These are phyloP conservation scores for Triplophysa rosa DNA, from an alignment of 2,113 vertebrate genomes.

Conservation along the genomic window DNA sequence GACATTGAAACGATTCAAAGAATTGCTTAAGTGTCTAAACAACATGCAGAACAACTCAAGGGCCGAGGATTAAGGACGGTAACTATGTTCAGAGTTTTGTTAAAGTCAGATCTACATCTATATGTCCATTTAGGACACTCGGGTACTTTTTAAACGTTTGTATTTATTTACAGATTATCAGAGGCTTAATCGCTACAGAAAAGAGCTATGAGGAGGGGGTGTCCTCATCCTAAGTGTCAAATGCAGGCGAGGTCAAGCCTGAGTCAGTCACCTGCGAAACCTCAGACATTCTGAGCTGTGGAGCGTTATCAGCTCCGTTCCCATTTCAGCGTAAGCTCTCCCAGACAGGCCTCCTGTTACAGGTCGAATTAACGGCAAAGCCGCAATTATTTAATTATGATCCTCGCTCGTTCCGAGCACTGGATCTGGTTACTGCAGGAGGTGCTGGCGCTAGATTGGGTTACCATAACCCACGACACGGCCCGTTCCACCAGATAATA, in stretches of 20 bases:
- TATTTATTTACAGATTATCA: conserved; percentile 38
- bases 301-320: conserved; percentile 42
- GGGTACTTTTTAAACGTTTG: conserved; percentile 34
- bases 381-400: conserved; percentile 91
- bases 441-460: conserved; percentile 74
- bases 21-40: background rate
- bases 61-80: background rate
- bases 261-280: conserved; percentile 41
- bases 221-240: conserved; percentile 36
- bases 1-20: too few species aligned
- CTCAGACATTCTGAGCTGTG: conserved; percentile 27
- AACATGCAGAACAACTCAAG: background rate
- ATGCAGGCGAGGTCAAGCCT: conserved; percentile 26
- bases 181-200: conserved; percentile 7
- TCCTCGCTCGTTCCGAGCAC: conserved; percentile 75
- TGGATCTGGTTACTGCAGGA: conserved; percentile 80
- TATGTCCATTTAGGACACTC: conserved; percentile 1
- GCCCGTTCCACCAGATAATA: conserved; percentile 81
- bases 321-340: conserved; percentile 46
- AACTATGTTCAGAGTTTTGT: background rate
- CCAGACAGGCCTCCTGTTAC: conserved; percentile 79
- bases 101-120: conserved; percentile 4
- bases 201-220: conserved; percentile 10
- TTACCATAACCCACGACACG: conserved; percentile 80
- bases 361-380: conserved; percentile 72